phyloP scores from a whole-genome alignment of 1,140 invertebrate species.

The Diplogasteroides magnus region DNA sequence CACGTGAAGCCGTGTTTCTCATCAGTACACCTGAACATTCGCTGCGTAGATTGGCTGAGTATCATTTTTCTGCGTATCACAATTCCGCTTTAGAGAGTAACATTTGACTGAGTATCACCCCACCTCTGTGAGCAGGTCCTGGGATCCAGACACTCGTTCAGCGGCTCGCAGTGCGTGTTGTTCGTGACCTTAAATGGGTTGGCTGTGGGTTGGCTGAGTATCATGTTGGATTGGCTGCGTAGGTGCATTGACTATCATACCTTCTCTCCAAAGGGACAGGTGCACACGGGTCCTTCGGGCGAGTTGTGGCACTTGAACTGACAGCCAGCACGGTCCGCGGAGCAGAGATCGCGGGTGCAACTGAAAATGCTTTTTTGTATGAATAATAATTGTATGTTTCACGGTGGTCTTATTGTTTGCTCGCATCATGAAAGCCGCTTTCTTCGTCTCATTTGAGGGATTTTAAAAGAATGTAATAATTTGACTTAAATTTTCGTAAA shows the following conservation, averaged over 20 bases:
- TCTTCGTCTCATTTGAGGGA: too few species aligned
- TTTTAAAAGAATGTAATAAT: too few species aligned
- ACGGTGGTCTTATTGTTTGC: too few species aligned
- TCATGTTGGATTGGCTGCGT: too few species aligned
- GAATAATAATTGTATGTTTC: too few species aligned
- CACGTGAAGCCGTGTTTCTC: conserved; percentile 78
- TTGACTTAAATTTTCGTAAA: too few species aligned
- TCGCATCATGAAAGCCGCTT: too few species aligned
- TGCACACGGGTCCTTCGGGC: conserved; percentile 78
- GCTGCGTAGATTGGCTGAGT: conserved; percentile 65
- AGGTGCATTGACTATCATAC: too few species aligned
- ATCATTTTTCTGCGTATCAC: not conserved
- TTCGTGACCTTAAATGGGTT: conserved; percentile 31
- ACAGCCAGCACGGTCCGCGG: conserved; percentile 65
- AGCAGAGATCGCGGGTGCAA: conserved; percentile 63
- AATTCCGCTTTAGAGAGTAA: not conserved
- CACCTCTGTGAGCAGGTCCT: conserved; percentile 65
- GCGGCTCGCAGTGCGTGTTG: conserved; percentile 55
- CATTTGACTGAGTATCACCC: too few species aligned
- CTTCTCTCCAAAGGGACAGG: conserved; percentile 72
- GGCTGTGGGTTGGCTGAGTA: too few species aligned
- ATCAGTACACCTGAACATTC: conserved; percentile 67
- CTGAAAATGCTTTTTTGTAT: too few species aligned
- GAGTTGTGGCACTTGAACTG: conserved; percentile 82
- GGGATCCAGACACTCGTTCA: conserved; percentile 71